Evolutionary conservation across 2,797 vertebrate species (phyloP).

Genomic region (Xyrichtys novacula): DNA sequence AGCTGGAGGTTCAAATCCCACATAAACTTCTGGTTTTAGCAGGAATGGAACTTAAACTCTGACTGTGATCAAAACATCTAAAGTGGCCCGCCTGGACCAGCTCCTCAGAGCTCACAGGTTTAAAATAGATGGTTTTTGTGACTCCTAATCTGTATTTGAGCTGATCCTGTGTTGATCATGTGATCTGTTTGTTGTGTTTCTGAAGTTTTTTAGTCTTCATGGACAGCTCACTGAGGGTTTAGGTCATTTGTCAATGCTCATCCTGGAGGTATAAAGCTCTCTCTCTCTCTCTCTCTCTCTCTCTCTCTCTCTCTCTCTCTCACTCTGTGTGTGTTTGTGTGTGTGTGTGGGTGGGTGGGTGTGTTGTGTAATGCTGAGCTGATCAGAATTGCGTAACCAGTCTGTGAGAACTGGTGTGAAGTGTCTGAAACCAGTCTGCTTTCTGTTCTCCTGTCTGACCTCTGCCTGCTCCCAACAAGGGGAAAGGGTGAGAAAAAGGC

Average conservation of each 20-base stretch:
- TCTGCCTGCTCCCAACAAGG: slow-evolving; percentile 53
- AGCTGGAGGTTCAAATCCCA: neutral
- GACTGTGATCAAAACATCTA: neutral
- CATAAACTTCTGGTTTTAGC: neutral
- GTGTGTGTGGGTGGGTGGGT: neutral
- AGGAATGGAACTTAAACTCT: neutral
- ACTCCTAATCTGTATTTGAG: no score
- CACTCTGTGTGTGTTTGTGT: neutral
- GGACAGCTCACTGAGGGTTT: no score
- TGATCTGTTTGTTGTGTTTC: no score
- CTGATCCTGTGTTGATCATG: no score
- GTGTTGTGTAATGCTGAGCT: slow-evolving; percentile 22
- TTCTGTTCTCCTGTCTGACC: slow-evolving; percentile 66
- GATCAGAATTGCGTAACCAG: slow-evolving; percentile 14
- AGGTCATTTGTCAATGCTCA: no score
- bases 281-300: no score
- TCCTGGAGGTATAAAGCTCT: no score
- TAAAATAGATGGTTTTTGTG: no score
- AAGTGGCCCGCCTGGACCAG: no score
- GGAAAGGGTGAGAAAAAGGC: slow-evolving; percentile 60
- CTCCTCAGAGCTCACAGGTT: no score
- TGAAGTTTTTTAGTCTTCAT: no score
- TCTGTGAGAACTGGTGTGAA: slow-evolving; percentile 32
- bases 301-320: no score
- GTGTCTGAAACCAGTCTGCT: slow-evolving; percentile 39